Evolutionary conservation across 1,140 invertebrate genomes (phyloP).

Genomic region (Rhysida immarginata): DNA sequence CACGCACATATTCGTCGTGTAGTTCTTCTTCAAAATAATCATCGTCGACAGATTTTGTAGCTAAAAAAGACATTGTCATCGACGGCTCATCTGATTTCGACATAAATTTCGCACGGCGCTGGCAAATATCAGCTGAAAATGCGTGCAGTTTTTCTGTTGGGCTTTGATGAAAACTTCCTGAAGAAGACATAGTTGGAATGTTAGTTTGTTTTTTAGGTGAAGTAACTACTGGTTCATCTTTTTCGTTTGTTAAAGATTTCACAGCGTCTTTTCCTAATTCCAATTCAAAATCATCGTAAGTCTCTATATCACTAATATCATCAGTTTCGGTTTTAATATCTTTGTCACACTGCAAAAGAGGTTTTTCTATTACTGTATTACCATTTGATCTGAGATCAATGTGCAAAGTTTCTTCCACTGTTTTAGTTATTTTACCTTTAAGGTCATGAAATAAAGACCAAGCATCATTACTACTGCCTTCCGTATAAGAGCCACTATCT

Average conservation of each 20-base stretch:
- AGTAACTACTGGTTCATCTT: neutral
- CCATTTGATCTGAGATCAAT: neutral
- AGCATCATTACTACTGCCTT: neutral
- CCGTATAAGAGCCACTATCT: neutral
- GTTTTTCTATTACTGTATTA: neutral
- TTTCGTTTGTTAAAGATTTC: neutral
- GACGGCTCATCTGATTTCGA: neutral
- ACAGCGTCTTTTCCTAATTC: neutral
- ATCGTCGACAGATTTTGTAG: neutral
- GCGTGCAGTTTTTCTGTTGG: neutral
- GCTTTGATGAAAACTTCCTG: neutral
- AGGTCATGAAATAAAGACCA: slow-evolving; percentile 7
- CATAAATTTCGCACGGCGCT: neutral
- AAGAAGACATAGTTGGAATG: neutral
- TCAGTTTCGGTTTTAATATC: too few relatives aligned
- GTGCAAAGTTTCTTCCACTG: slow-evolving; percentile 6
- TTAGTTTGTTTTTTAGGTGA: neutral
- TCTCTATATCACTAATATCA: neutral
- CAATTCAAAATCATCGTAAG: neutral
- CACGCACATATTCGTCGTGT: neutral
- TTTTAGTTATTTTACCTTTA: slow-evolving; percentile 8
- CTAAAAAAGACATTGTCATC: neutral
- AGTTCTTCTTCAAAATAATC: neutral
- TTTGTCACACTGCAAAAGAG: neutral
- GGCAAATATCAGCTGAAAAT: neutral